Evolutionary conservation across 2,888 invertebrate genomes (phyloP), one percentile per base, ranked within the genome.

Genomic region (Gortyna flavago): DNA sequence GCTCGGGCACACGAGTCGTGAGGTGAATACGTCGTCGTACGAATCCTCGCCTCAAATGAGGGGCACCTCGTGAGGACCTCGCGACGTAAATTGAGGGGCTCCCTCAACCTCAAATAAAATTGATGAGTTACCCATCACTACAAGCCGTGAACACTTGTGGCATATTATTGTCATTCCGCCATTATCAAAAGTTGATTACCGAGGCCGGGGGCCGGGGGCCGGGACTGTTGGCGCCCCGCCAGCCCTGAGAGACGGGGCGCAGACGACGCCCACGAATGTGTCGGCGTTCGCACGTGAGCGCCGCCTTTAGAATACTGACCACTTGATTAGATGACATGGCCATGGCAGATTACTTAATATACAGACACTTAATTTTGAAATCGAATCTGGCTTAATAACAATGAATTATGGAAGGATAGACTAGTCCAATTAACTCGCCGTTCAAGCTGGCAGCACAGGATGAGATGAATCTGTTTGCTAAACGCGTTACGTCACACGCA

Each of bases 261-360:
- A 90, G 90, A 90, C 90, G 80, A 21, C 85, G 73, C 85, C 85
- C 77, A 83, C 87, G 75, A 57, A 48, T 69, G 80, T 70, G 75
- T 57, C 71, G 67, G 62, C 71, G 54, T 51, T 66, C 72, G 81
- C 84, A 85, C 83, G 75, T 86, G 76, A 71, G 25, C 69, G 51
- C 62, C 71, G 57, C 70, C 18, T 21, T 54, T 38, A 48, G 70
- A 72, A 72, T 75, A 77, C 70, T 64, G 65, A 85, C 79, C 72
- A 82, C 65, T 81, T 57, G 67, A 79, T 75, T 85, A 78, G 57
- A 72, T 70, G 21, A 54, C 65, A n/a, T n/a, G n/a, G n/a, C n/a
- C n/a, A n/a, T n/a, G n/a, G n/a, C 41, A 70, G 51, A 51, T 69
- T 81, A 80, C 80, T 54, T 80, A 67, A 74, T 44, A 80, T 54